Base-by-base conservation (phyloP, 2,113 vertebrate species). In the Hemiscyllium ocellatum region DNA sequence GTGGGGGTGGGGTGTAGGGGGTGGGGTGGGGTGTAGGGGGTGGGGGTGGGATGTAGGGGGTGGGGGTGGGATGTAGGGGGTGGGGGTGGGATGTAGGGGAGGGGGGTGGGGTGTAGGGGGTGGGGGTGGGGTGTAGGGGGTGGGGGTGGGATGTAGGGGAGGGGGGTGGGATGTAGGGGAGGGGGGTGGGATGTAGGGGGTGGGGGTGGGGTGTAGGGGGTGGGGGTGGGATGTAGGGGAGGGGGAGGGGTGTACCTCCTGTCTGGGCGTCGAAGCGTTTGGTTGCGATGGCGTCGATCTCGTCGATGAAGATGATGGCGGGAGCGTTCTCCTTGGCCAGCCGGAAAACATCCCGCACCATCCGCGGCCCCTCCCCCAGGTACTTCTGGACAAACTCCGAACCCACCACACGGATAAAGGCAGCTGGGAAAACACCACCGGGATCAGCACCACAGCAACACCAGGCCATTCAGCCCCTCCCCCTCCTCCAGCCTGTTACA, bases 371-470 rank as follows among this genome's bases (percentile, higher is more conserved):
- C 96, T 99, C 99, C 0, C 99, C 99, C 96, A 99, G 96, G 97
- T 99, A 99, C 97, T 99, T 99, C 98, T 99, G 99, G 15, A 99
- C 99, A 37, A 99, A 99, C 97, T 99, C 99, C 0, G 99, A 99
- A 96, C 99, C 99, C 96, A 99, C 99, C 37, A 99, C 99, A 0
- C 99, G 98, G 96, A 99, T 99, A 96, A 99, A 99, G 0, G 99
- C 99, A 47, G 99, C 99, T 99, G 97, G 19, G 68, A 87, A 4
- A 22, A 22, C 20, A 29, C 4, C 24, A 29, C 0, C 29, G 26
- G 76, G n/a, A 33, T 10, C 76, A n/a, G 29, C n/a, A n/a, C 0
- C 76, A n/a, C 76, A 78, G 72, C 8, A n/a, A 78, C 76, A 78
- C 8, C 33, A 78, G 76, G 76, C 76, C 76, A n/a, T 13, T n/a